A percentile compares a stretch with the other conserved stretches of the same genome.
Evolutionary conservation across 2,797 vertebrate genomes (phyloP).

Genomic region (Brachymystax lenok): DNA sequence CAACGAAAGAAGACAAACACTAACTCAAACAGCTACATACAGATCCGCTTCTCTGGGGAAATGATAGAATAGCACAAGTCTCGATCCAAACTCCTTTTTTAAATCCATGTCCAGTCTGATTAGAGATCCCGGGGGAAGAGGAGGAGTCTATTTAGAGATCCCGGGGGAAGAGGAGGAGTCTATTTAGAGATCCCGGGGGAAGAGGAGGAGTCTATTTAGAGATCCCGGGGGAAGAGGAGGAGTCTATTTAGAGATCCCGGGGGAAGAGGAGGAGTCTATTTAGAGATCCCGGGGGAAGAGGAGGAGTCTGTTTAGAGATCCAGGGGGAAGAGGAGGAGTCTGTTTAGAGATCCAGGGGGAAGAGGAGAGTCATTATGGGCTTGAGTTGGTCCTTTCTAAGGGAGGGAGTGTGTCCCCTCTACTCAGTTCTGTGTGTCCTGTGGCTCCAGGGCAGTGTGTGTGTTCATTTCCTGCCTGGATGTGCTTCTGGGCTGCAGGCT

Average conservation of each 20-base stretch:
- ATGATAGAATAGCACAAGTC: slow-evolving; percentile 38
- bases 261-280: not conserved
- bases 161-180: slow-evolving; percentile 37
- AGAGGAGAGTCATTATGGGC: slow-evolving; percentile 43
- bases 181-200: slow-evolving; percentile 35
- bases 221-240: no score
- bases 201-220: slow-evolving; percentile 10
- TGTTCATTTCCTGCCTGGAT: slow-evolving; percentile 72
- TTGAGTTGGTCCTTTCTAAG: slow-evolving; percentile 48
- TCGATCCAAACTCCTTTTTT: slow-evolving; percentile 30
- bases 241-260: no score
- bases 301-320: slow-evolving; percentile 43
- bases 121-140: slow-evolving; percentile 43
- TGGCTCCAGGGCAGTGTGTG: slow-evolving; percentile 39
- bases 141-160: slow-evolving; percentile 43
- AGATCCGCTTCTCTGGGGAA: slow-evolving; percentile 42
- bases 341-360: slow-evolving; percentile 37
- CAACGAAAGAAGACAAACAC: slow-evolving; percentile 29
- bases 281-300: slow-evolving; percentile 43
- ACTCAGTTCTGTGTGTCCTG: slow-evolving; percentile 40
- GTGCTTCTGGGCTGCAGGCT: slow-evolving; percentile 58
- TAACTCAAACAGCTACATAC: slow-evolving; percentile 42
- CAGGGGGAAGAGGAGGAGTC: slow-evolving; percentile 41
- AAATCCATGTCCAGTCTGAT: not conserved
- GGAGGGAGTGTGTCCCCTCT: slow-evolving; percentile 43